A percentile compares a stretch with the other conserved stretches of the same genome.
These are phyloP conservation scores for Aplocera efformata DNA, from an alignment of 2,888 invertebrate genomes.

Conservation along the genomic window DNA sequence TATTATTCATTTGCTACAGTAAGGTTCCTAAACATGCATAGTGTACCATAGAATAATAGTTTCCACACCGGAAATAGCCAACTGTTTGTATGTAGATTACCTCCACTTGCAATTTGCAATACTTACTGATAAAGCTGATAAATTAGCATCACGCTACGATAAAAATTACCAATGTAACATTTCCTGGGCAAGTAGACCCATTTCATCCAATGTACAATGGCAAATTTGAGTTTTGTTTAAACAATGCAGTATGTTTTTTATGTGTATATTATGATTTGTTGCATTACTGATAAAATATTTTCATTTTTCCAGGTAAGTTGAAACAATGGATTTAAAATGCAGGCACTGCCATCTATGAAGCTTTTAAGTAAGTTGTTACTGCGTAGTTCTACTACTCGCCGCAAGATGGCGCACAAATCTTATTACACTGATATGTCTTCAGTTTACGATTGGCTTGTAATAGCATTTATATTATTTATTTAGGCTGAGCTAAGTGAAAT, in stretches of 20 bases:
- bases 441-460: too few species aligned
- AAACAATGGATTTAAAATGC: slow-evolving; percentile 2
- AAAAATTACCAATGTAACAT: background rate
- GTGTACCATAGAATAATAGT: slow-evolving; percentile 41
- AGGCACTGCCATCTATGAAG: slow-evolving; percentile 44
- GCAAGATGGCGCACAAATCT: slow-evolving; percentile 42
- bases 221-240: too few species aligned
- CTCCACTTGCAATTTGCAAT: slow-evolving; percentile 34
- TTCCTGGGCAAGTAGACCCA: slow-evolving; percentile 4
- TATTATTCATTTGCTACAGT: background rate
- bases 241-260: too few species aligned
- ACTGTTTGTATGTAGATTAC: slow-evolving; percentile 58
- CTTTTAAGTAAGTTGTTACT: slow-evolving; percentile 29
- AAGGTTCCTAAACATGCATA: slow-evolving; percentile 40
- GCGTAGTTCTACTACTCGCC: slow-evolving; percentile 51
- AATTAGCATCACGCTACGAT: slow-evolving; percentile 7
- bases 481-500: too few species aligned
- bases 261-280: slow-evolving; percentile 4
- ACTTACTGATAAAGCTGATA: slow-evolving; percentile 24
- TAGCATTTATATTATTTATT: too few species aligned
- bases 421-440: too few species aligned
- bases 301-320: slow-evolving; percentile 81
- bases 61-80: slow-evolving; percentile 54
- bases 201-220: too few species aligned
- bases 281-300: slow-evolving; percentile 22